Percentiles rank a stretch among this genome's conserved stretches.
phyloP scores from a whole-genome alignment of 1,140 invertebrate genomes.

The Eurosta solidaginis region DNA sequence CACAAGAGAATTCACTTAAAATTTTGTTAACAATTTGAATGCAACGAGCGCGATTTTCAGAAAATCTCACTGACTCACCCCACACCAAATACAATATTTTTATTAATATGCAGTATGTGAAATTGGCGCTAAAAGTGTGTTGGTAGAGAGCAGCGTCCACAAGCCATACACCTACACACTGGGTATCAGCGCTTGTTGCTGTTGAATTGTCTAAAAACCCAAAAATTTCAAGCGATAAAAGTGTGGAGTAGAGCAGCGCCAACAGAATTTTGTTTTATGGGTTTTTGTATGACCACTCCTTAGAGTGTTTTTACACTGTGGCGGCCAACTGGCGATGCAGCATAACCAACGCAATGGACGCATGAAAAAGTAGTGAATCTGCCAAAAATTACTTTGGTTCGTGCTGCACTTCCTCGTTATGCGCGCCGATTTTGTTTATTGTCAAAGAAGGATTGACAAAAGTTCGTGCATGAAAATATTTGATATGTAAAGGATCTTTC shows the following conservation, averaged over 20 bases:
- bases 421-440: neutral
- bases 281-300: neutral
- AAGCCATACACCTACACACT: neutral
- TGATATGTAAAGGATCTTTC: no score
- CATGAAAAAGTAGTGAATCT: neutral
- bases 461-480: no score
- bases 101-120: neutral
- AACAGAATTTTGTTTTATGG: neutral
- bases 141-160: no score
- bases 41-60: neutral
- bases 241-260: neutral
- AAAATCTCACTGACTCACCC: no score
- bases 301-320: no score
- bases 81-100: no score
- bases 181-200: neutral
- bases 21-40: neutral
- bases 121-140: neutral
- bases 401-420: neutral
- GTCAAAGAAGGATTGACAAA: no score
- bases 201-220: slow-evolving; percentile 1
- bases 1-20: slow-evolving; percentile 19
- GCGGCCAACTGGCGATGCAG: neutral
- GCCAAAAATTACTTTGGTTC: neutral
- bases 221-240: slow-evolving; percentile 19
- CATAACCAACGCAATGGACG: neutral